A percentile compares a stretch with the other conserved stretches of the same genome.
Evolutionary conservation across 2,888 invertebrate species (phyloP).

Genomic region (Eumerus sabulonum): DNA sequence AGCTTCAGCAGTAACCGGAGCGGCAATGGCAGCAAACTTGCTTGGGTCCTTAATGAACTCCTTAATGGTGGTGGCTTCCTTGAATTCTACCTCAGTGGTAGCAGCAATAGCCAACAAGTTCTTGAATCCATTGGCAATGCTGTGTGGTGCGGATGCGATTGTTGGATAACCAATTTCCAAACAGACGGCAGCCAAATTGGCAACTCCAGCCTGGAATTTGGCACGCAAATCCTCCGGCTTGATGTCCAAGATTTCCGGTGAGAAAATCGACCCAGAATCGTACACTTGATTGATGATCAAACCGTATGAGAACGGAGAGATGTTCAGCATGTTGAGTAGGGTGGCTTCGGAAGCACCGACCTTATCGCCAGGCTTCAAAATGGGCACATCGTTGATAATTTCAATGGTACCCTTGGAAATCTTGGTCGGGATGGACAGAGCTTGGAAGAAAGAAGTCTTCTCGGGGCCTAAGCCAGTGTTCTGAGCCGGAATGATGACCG

Average conservation of each 20-base stretch:
- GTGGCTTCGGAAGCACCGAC: constrained; percentile 99
- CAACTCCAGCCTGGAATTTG: constrained; percentile 95
- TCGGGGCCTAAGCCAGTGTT: constrained; percentile 99
- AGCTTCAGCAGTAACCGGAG: constrained; percentile 82
- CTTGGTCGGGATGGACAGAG: constrained; percentile 99
- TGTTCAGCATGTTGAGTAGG: constrained; percentile 99
- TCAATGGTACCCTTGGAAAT: constrained; percentile 99
- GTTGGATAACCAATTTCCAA: constrained; percentile 97
- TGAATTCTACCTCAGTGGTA: constrained; percentile 96
- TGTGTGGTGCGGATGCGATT: constrained; percentile 97
- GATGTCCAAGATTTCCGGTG: constrained; percentile 98
- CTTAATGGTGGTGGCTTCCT: constrained; percentile 95
- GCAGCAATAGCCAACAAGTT: constrained; percentile 98
- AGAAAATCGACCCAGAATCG: constrained; percentile 98
- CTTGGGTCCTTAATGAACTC: constrained; percentile 97
- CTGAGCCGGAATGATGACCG: constrained; percentile 98
- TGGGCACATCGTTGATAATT: constrained; percentile 98
- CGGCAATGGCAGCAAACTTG: constrained; percentile 89
- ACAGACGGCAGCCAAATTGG: constrained; percentile 95
- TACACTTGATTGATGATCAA: constrained; percentile 97
- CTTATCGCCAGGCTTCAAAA: constrained; percentile 96
- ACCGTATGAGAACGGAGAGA: constrained; percentile 99
- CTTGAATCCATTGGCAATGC: constrained; percentile 98
- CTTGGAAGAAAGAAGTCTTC: constrained; percentile 99
- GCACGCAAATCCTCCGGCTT: constrained; percentile 96